A percentile compares a stretch with the other conserved stretches of the same genome.
These are phyloP conservation scores for Hypomecis atomaria DNA, from an alignment of 2,888 invertebrate species.

Conservation along the genomic window DNA sequence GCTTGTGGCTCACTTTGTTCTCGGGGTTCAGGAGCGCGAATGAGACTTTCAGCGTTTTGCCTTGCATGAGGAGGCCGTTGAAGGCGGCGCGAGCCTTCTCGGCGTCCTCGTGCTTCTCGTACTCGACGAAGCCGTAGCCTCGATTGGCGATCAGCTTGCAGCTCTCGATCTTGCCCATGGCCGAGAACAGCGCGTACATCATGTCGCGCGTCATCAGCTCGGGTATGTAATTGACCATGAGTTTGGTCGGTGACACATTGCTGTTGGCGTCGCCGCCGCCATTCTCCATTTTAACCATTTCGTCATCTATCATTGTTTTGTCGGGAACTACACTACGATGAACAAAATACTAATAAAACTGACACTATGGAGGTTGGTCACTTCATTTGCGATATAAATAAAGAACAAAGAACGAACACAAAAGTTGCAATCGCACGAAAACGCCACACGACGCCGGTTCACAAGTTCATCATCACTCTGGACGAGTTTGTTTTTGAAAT, in stretches of 20 bases:
- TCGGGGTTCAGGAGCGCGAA: conserved; percentile 82
- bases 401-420: conserved; percentile 81
- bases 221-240: conserved; percentile 84
- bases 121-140: conserved; percentile 82
- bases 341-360: conserved; percentile 76
- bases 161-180: conserved; percentile 82
- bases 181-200: conserved; percentile 83
- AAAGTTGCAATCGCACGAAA: conserved; percentile 73
- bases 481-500: conserved; percentile 77
- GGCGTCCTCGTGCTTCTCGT: conserved; percentile 81
- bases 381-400: conserved; percentile 77
- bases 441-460: conserved; percentile 82
- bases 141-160: conserved; percentile 81
- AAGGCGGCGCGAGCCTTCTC: conserved; percentile 82
- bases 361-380: conserved; percentile 70
- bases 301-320: conserved; percentile 77
- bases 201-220: conserved; percentile 83
- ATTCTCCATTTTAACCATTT: conserved; percentile 73
- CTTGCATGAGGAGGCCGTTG: conserved; percentile 82
- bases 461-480: conserved; percentile 79
- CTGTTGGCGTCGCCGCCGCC: conserved; percentile 81
- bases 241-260: conserved; percentile 85
- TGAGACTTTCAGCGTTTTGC: conserved; percentile 81
- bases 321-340: conserved; percentile 78
- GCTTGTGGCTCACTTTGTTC: conserved; percentile 80